Evolutionary conservation across 2,888 invertebrate species (phyloP), one percentile per base, ranked within the genome.

Genomic region (Drosophila basisetae): DNA sequence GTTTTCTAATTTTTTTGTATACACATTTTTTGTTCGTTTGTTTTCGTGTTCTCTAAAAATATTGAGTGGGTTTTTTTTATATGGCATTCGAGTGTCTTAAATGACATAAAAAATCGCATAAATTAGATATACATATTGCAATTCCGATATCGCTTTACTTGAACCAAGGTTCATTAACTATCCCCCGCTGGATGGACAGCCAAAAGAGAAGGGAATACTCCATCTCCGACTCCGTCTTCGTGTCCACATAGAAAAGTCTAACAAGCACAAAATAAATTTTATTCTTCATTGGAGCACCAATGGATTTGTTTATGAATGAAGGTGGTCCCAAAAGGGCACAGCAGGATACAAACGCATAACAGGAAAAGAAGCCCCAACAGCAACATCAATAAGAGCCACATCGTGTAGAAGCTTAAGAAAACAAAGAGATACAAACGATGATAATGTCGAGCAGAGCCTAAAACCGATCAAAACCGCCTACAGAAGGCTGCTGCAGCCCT

Each of bases 41-140:
- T 49, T 68, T 78, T 70, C 54, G 68, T 62, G 72, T 82, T 73
- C 71, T 84, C 61, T 73, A 74, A 73, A 81, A 62, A 82, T 49
- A 76, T 78, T 80, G 89, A 85, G 85, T 88, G 90, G 90, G 80
- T 73, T 84, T 85, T 80, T 31, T 73, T 76, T 71, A 72, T 76
- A 78, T 84, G 76, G 64, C 70, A 69, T 76, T 71, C 69, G 76
- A 89, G 84, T 89, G 84, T 89, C 79, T 88, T 88, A 79, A 85
- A 88, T 80, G 60, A 76, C 73, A 90, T 83, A 74, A 84, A 89
- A 89, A 82, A 79, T 75, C 83, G 90, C 86, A 90, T 86, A 90
- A 86, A 86, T 86, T 90, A 90, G 78, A 88, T 86, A 88, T 63
- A 82, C 70, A 73, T 80, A 90, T 90, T 86, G 90, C 85, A 86